Base-by-base conservation (phyloP, 2,113 vertebrate genomes). In the Nothocercus julius region DNA sequence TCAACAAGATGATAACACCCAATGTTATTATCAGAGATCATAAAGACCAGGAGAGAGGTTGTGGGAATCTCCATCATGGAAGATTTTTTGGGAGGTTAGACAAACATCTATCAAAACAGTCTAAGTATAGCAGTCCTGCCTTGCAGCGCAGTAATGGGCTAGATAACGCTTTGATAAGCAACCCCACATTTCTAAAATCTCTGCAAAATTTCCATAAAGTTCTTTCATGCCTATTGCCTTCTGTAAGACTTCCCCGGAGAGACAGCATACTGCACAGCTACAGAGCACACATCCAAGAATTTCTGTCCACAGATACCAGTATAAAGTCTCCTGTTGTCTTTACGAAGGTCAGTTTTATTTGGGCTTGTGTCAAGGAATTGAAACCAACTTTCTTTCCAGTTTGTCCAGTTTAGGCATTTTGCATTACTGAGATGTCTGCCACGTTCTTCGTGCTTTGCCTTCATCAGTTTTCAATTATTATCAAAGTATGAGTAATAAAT, bases 51-150 rank as follows among this genome's bases (percentile, higher is more conserved):
- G 69, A 62, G 8, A 85, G 56, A 78, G 42, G 64, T 44, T 94
- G 70, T 92, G 85, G 62, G 67, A 83, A 88, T 62, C 10, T 92
- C 34, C 38, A 17, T 42, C 53, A 9, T n/a, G 62, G 69, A 84
- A 87, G 73, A 68, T 73, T 72, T 96, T 84, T 61, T 68, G 78
- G 51, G 21, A 78, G 45, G 19, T 85, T 92, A 95, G 72, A 64
- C 77, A 88, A 95, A 84, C 51, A 94, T 42, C 36, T 24, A 68
- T 44, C 68, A 67, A 83, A 45, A n/a, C 62, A 89, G 53, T 25
- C 49, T 53, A 58, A 95, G 56, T 75, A 63, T 15, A 47, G 11
- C 4, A 85, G 34, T 16, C 72, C 24, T 69, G 62, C 38, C 64
- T 85, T 40, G 40, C 0, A 87, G 87, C 49, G 44, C 40, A 56